Evolutionary conservation across 2,888 invertebrate species (phyloP).

Genomic region (Deilephila porcellus): DNA sequence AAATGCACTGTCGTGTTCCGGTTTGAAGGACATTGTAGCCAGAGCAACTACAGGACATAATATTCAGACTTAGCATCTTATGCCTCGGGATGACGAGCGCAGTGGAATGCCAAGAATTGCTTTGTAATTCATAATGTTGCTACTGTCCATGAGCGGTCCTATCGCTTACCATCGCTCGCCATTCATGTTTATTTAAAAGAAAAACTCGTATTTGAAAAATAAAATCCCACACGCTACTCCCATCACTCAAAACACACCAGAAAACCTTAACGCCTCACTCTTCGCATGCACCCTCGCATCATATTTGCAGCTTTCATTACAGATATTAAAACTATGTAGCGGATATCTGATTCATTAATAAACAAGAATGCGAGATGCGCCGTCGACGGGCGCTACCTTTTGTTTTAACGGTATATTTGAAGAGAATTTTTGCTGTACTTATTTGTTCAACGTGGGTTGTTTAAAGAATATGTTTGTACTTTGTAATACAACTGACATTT

Average conservation of each 20-base stretch:
- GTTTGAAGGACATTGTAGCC: too few relatives aligned
- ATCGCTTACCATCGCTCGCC: too few relatives aligned
- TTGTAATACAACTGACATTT: too few relatives aligned
- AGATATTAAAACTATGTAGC: constrained; percentile 76
- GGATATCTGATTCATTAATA: constrained; percentile 63
- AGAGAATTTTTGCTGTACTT: constrained; percentile 6
- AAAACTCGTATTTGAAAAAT: too few relatives aligned
- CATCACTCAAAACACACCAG: constrained; percentile 39
- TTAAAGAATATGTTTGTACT: neutral
- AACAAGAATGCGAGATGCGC: constrained; percentile 17
- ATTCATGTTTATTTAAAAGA: too few relatives aligned
- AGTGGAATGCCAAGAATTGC: too few relatives aligned
- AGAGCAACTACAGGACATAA: too few relatives aligned
- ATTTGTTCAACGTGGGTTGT: neutral
- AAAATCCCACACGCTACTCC: constrained; percentile 24
- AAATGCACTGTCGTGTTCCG: too few relatives aligned
- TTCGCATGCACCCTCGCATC: constrained; percentile 62
- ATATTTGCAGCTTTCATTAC: constrained; percentile 82
- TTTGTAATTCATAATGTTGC: too few relatives aligned
- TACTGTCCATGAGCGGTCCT: too few relatives aligned
- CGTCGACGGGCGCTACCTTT: constrained; percentile 1
- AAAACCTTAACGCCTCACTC: constrained; percentile 54
- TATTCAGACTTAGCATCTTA: too few relatives aligned
- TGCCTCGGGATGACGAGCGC: too few relatives aligned
- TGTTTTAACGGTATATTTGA: constrained; percentile 7